These are phyloP conservation scores for Andrena fulva DNA, from an alignment of 2,888 invertebrate genomes.

Conservation along the genomic window DNA sequence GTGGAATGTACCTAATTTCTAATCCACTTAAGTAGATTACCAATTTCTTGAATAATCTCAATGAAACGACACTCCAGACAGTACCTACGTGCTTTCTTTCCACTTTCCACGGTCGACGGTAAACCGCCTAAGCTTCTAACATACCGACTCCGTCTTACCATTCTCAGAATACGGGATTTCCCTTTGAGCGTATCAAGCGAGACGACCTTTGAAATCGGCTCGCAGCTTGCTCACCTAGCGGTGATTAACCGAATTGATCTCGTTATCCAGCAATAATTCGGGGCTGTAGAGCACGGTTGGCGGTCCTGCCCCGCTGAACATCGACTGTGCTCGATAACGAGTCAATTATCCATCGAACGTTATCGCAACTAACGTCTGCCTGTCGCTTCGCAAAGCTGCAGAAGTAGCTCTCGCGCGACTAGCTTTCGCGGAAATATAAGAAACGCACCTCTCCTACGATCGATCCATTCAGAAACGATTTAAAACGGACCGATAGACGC, in stretches of 20 bases:
- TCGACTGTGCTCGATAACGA: slow-evolving; percentile 64
- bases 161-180: neutral
- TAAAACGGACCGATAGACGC: slow-evolving; percentile 7
- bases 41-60: too few species aligned
- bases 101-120: neutral
- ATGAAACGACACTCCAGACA: too few species aligned
- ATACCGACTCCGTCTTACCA: neutral
- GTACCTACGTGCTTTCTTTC: neutral
- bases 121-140: neutral
- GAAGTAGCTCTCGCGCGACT: neutral
- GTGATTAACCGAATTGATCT: slow-evolving; percentile 61
- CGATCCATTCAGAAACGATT: too few species aligned
- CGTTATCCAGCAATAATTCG: slow-evolving; percentile 61
- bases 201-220: slow-evolving; percentile 49
- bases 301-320: slow-evolving; percentile 34
- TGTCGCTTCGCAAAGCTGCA: neutral
- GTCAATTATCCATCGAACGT: slow-evolving; percentile 61
- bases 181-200: neutral
- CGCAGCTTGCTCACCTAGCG: slow-evolving; percentile 47
- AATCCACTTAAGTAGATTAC: too few species aligned
- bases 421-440: neutral
- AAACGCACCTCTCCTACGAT: neutral
- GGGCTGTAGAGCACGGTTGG: slow-evolving; percentile 52
- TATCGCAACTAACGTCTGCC: slow-evolving; percentile 35
- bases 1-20: too few species aligned